Evolutionary conservation across 2,113 vertebrate genomes (phyloP).

Genomic region (Etheostoma spectabile): DNA sequence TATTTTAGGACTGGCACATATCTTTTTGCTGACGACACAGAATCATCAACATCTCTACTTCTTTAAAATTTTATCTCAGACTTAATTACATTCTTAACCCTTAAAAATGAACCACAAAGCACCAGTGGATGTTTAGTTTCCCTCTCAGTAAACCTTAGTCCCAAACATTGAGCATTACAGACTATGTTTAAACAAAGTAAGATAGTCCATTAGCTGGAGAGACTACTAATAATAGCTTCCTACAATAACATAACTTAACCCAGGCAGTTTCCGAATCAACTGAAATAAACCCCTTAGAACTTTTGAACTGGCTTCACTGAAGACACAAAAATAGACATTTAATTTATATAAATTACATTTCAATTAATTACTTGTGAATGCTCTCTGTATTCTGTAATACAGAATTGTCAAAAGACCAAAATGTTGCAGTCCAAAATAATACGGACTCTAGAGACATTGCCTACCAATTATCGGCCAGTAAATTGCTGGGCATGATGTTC

Average conservation of each 20-base stretch:
- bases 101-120: neutral
- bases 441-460: slow-evolving; percentile 24
- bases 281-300: neutral
- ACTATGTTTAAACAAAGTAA: neutral
- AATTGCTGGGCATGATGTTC: slow-evolving; percentile 45
- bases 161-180: neutral
- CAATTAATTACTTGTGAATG: slow-evolving; percentile 15
- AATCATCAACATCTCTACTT: neutral
- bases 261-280: neutral
- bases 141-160: neutral
- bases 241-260: neutral
- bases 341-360: neutral
- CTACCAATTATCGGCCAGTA: slow-evolving; percentile 31
- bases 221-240: neutral
- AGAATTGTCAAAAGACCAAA: slow-evolving; percentile 22
- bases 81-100: neutral
- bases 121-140: neutral
- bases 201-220: neutral
- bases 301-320: neutral
- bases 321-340: neutral
- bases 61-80: neutral
- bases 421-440: slow-evolving; percentile 29
- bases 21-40: neutral
- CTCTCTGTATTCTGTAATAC: neutral
- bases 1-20: neutral